These are phyloP conservation scores for Scelioninae gen. 2 DNA, from an alignment of 2,888 invertebrate species.

Conservation along the genomic window DNA sequence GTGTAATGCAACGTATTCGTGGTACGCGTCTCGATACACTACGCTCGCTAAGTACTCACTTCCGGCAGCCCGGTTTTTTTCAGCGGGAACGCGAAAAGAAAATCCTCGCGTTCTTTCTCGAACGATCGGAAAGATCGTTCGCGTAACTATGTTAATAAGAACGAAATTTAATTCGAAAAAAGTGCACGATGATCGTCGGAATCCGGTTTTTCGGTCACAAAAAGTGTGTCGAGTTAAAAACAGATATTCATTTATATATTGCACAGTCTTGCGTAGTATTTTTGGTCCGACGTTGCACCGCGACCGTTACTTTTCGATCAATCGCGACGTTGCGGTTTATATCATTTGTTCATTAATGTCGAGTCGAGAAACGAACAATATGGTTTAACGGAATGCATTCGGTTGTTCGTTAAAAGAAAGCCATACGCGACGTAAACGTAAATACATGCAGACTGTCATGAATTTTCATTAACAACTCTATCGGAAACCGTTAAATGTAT, in stretches of 20 bases:
- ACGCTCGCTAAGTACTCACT: conserved; percentile 56
- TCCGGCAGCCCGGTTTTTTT: conserved; percentile 55
- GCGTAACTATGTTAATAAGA: conserved; percentile 49
- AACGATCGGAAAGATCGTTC: conserved; percentile 45
- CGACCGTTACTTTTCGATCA: too few species aligned
- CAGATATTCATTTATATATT: neutral
- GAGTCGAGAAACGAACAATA: too few species aligned
- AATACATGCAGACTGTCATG: too few species aligned
- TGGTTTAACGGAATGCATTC: too few species aligned
- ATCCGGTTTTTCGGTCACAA: conserved; percentile 18
- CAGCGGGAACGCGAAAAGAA: conserved; percentile 52
- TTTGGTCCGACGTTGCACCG: too few species aligned
- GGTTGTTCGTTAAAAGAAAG: too few species aligned
- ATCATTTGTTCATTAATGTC: too few species aligned
- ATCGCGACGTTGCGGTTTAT: too few species aligned
- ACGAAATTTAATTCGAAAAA: conserved; percentile 51
- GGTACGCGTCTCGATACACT: conserved; percentile 58
- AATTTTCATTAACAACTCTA: too few species aligned
- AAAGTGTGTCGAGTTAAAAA: conserved; percentile 1
- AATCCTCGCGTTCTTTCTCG: conserved; percentile 37
- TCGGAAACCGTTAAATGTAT: too few species aligned
- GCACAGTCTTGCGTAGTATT: too few species aligned
- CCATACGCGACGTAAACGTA: too few species aligned
- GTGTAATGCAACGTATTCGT: conserved; percentile 56
- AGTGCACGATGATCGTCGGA: conserved; percentile 25